phyloP scores from a whole-genome alignment of 2,113 vertebrate species.

The Thymallus thymallus region DNA sequence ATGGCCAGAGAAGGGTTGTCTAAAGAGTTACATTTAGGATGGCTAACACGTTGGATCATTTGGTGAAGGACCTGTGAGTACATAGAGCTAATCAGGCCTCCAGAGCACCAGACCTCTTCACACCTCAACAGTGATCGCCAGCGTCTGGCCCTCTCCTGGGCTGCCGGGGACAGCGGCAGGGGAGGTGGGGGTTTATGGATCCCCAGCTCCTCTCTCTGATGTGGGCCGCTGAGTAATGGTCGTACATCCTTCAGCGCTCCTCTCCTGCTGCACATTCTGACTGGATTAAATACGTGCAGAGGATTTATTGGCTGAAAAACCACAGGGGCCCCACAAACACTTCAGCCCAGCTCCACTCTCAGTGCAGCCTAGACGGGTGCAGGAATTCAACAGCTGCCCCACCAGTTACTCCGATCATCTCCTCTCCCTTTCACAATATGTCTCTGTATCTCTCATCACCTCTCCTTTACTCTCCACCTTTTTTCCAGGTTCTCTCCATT shows the following conservation, averaged over 20 bases:
- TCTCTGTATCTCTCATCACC: slow-evolving; percentile 13
- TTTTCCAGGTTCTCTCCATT: background rate
- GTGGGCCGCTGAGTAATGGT: slow-evolving; percentile 71
- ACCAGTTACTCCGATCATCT: slow-evolving; percentile 17
- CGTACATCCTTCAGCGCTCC: slow-evolving; percentile 64
- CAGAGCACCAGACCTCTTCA: slow-evolving; percentile 47
- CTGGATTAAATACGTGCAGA: slow-evolving; percentile 71
- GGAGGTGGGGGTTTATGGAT: slow-evolving; percentile 27
- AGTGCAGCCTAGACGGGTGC: slow-evolving; percentile 44
- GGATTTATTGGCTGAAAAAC: slow-evolving; percentile 77
- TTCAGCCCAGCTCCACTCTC: slow-evolving; percentile 59
- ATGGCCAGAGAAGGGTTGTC: background rate
- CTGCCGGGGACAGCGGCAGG: slow-evolving; percentile 11
- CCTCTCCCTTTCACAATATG: slow-evolving; percentile 21
- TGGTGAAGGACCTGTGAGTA: background rate
- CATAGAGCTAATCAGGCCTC: slow-evolving; percentile 26
- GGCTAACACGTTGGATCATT: background rate
- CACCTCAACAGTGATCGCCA: slow-evolving; percentile 47
- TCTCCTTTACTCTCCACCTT: background rate
- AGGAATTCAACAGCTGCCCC: slow-evolving; percentile 55
- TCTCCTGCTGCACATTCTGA: slow-evolving; percentile 68
- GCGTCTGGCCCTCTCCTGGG: slow-evolving; percentile 23
- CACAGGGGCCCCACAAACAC: slow-evolving; percentile 73
- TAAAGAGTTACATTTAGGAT: background rate
- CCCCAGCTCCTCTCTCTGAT: slow-evolving; percentile 57